phyloP scores from a whole-genome alignment of 2,888 invertebrate genomes.

The Troides aeacus region DNA sequence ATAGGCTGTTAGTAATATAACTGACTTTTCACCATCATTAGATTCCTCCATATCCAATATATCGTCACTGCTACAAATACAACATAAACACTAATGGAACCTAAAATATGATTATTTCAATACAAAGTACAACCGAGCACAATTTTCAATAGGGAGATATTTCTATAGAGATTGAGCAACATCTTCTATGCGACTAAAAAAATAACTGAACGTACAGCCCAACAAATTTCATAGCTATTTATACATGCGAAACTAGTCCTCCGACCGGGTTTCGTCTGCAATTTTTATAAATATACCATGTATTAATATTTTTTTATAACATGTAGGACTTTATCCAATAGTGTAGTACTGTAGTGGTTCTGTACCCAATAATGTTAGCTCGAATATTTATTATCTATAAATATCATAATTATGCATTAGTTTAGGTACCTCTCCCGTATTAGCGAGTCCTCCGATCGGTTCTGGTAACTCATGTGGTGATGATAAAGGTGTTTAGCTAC shows the following conservation, averaged over 20 bases:
- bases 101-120: background rate
- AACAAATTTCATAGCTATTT: conserved; percentile 21
- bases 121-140: conserved; percentile 10
- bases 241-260: conserved; percentile 15
- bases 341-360: background rate
- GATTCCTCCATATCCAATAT: conserved; percentile 1
- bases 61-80: background rate
- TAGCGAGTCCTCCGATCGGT: no score
- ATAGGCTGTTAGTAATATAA: background rate
- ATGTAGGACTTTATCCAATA: background rate
- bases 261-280: conserved; percentile 3
- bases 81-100: no score
- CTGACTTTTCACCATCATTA: conserved; percentile 7
- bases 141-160: background rate
- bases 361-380: background rate
- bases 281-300: conserved; percentile 17
- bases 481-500: no score
- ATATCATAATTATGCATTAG: no score
- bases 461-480: no score
- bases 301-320: background rate
- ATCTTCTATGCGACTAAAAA: conserved; percentile 7
- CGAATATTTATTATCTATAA: no score
- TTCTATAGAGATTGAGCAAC: background rate
- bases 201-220: conserved; percentile 14
- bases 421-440: no score